These are phyloP conservation scores for Zophobas atratus DNA, from an alignment of 1,140 invertebrate genomes.

Conservation along the genomic window DNA sequence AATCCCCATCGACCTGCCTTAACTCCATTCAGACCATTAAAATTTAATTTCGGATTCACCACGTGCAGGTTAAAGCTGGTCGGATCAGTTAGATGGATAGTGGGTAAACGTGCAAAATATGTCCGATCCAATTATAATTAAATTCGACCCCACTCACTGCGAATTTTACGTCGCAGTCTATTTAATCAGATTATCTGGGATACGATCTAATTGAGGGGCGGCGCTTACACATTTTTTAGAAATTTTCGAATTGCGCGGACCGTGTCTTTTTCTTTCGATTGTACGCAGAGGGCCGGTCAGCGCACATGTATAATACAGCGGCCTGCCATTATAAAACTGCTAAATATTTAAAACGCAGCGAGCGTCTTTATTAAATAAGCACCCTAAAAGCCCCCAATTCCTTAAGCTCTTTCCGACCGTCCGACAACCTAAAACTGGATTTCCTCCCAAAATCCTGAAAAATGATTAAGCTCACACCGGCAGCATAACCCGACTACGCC, in stretches of 20 bases:
- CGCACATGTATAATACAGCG: no score
- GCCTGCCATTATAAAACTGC: no score
- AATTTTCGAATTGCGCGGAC: no score
- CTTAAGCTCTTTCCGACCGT: background rate
- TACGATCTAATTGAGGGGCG: background rate
- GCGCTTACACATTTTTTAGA: no score
- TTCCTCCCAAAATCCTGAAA: slow-evolving; percentile 11
- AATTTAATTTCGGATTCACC: slow-evolving; percentile 4
- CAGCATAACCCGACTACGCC: no score
- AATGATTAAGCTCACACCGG: slow-evolving; percentile 1
- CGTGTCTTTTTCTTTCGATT: no score
- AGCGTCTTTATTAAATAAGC: no score
- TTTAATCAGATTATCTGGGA: background rate
- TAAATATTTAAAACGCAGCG: no score
- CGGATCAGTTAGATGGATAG: slow-evolving; percentile 14
- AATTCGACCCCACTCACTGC: slow-evolving; percentile 1
- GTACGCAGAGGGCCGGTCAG: no score
- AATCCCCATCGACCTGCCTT: background rate
- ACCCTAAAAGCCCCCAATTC: background rate
- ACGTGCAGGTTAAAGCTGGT: slow-evolving; percentile 6
- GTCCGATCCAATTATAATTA: slow-evolving; percentile 17
- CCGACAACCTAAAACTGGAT: background rate
- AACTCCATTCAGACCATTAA: slow-evolving; percentile 1
- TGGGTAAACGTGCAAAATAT: slow-evolving; percentile 20
- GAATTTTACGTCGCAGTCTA: background rate